These are phyloP conservation scores for Manis pentadactyla DNA, from an alignment of 2,797 vertebrate genomes.

Conservation along the genomic window DNA sequence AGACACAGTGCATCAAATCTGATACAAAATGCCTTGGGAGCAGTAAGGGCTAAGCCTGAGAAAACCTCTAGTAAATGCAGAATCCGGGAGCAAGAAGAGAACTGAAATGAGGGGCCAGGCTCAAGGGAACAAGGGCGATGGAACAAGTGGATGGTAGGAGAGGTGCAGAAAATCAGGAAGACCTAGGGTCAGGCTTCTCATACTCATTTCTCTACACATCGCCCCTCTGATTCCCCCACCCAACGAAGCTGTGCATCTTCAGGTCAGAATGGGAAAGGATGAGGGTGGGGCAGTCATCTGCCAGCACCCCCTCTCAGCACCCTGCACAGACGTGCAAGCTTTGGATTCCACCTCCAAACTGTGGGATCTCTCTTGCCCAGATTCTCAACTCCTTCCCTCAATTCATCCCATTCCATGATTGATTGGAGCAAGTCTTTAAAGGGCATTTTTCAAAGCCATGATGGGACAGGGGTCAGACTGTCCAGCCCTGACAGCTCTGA, in stretches of 20 bases:
- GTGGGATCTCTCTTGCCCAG: not conserved
- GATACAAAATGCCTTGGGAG: not conserved
- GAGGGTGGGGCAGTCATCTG: not conserved
- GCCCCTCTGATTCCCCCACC: not conserved
- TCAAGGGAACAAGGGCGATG: not conserved
- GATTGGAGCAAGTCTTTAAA: constrained; percentile 63
- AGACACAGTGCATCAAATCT: not conserved
- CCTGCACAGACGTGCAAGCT: not conserved
- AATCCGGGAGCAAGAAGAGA: not conserved
- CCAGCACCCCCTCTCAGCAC: not conserved
- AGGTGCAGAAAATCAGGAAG: not conserved
- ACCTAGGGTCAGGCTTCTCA: not conserved
- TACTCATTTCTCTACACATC: accelerated
- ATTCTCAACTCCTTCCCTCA: constrained; percentile 18
- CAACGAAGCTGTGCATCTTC: not conserved
- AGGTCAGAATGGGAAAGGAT: not conserved
- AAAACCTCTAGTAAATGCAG: not conserved
- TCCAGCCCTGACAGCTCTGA: constrained; percentile 61
- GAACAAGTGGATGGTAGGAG: not conserved
- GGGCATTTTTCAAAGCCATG: constrained; percentile 69
- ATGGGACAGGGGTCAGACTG: constrained; percentile 56
- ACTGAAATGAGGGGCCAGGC: not conserved
- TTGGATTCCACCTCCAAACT: not conserved
- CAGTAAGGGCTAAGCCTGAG: not conserved
- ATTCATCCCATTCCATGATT: constrained; percentile 55